phyloP scores from a whole-genome alignment of 35 echinoderm and acorn worm genomes.

The Anneissia japonica region DNA sequence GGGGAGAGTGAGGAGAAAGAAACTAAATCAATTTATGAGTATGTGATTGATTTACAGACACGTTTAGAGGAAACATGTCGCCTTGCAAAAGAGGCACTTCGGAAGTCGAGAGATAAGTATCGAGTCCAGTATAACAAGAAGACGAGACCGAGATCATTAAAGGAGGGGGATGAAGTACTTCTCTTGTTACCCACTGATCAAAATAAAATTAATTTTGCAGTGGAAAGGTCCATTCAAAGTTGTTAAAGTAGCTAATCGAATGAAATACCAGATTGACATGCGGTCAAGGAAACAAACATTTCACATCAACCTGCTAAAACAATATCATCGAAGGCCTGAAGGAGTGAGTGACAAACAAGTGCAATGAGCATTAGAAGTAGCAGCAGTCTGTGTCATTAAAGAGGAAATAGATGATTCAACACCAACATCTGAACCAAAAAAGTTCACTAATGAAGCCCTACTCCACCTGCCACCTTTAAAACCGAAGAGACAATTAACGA shows the following conservation, averaged over 20 bases:
- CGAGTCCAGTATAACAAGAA: neutral
- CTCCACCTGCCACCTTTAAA: neutral
- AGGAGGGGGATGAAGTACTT: neutral
- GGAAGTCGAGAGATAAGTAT: neutral
- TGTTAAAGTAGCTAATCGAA: neutral
- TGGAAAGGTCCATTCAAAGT: slow-evolving; percentile 31
- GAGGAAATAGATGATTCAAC: neutral
- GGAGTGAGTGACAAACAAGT: neutral
- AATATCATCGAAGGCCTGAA: slow-evolving; percentile 7
- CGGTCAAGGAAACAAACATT: neutral
- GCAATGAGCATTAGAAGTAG: neutral
- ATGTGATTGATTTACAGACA: neutral
- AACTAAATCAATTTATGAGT: neutral
- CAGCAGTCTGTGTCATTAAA: neutral
- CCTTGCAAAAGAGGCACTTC: neutral
- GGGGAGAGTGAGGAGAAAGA: neutral
- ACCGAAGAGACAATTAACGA: neutral
- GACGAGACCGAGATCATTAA: neutral
- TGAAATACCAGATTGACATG: slow-evolving; percentile 23
- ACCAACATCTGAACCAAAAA: neutral
- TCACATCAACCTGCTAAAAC: slow-evolving; percentile 30
- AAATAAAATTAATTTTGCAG: slow-evolving; percentile 20
- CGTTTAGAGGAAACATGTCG: neutral
- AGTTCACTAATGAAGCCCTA: neutral
- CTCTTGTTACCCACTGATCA: neutral